Conservation (phyloP, 30 jellyfish, hydroid and myxozoan genomes). For the Aurelia aurita complex sp. Pacific region DNA sequence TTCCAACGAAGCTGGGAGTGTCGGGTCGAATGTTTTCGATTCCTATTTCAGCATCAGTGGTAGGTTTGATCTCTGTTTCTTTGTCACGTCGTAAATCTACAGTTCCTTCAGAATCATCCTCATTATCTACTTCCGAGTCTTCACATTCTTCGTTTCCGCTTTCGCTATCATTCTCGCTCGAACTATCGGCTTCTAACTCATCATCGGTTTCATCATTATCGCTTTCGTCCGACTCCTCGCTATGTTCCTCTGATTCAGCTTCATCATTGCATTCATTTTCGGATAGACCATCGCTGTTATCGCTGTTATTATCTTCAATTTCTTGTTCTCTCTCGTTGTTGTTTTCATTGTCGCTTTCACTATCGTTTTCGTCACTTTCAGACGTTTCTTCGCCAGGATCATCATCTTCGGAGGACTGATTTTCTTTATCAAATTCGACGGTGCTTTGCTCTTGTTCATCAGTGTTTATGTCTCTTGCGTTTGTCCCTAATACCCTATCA, state of each 20-base stretch:
- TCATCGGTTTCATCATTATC: constrained; percentile 13
- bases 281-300: constrained; percentile 13
- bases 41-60: not conserved
- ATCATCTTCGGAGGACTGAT: not conserved
- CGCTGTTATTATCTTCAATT: constrained; percentile 10
- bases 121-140: not conserved
- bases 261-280: constrained; percentile 13
- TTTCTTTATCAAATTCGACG: not conserved
- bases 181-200: constrained; percentile 1
- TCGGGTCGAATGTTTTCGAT: not conserved
- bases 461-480: not conserved
- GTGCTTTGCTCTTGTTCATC: not conserved
- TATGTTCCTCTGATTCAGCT: not conserved
- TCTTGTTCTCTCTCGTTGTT: constrained; percentile 10
- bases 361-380: not conserved
- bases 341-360: not conserved
- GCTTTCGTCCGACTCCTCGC: constrained; percentile 5
- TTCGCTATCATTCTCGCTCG: not conserved
- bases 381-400: not conserved
- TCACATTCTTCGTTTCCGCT: not conserved
- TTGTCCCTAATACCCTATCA: too few relatives aligned
- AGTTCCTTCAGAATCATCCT: not conserved
- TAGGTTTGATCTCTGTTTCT: not conserved
- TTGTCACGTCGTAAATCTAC: not conserved
- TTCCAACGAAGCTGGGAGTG: not conserved